phyloP scores from a whole-genome alignment of 2,888 invertebrate species.

The Tetanocera ferruginea region DNA sequence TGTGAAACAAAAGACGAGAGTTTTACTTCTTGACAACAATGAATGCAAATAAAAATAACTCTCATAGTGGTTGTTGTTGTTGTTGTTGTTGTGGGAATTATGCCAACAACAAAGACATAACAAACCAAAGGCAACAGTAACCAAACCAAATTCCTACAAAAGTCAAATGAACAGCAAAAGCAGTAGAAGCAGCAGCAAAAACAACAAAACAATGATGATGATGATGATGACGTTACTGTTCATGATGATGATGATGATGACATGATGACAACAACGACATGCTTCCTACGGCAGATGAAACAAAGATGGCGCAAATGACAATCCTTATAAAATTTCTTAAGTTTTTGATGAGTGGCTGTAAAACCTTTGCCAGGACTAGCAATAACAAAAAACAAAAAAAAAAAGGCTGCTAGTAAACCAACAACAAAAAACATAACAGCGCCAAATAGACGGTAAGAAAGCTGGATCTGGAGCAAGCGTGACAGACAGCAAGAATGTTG shows the following conservation, averaged over 20 bases:
- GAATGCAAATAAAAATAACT: background rate
- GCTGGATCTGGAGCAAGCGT: background rate
- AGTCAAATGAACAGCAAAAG: too few species aligned
- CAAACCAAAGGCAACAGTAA: background rate
- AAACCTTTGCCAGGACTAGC: background rate
- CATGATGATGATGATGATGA: background rate
- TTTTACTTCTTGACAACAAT: background rate
- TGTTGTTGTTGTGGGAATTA: background rate
- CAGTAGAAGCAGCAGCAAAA: background rate
- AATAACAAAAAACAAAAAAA: conserved; percentile 2
- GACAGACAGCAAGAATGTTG: conserved; percentile 15
- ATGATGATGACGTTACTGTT: too few species aligned
- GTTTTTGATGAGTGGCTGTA: conserved; percentile 5
- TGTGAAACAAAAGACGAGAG: background rate
- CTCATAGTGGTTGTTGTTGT: background rate
- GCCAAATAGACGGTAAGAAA: conserved; percentile 16
- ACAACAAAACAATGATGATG: background rate
- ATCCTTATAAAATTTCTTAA: conserved; percentile 33
- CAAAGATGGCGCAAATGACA: conserved; percentile 22
- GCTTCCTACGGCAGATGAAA: background rate
- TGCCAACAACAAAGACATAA: conserved; percentile 1
- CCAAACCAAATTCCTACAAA: conserved; percentile 1
- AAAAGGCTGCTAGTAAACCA: background rate
- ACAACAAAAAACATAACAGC: background rate
- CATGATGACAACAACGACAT: background rate